Evolutionary conservation across 2,113 vertebrate species (phyloP).

Genomic region (Hypanus sabinus): DNA sequence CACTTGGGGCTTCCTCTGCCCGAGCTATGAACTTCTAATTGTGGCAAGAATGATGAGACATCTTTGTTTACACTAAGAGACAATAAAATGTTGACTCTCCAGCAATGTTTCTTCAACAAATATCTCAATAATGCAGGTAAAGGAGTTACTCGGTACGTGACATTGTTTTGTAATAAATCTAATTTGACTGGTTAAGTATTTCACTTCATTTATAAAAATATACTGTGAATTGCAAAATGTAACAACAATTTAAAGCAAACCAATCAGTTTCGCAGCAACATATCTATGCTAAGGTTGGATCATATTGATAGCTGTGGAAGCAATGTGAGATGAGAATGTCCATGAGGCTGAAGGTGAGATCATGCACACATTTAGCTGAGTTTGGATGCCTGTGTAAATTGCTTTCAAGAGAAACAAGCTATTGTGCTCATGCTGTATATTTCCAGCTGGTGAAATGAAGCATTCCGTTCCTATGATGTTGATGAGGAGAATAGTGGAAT

Average conservation of each 20-base stretch:
- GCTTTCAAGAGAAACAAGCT: background rate
- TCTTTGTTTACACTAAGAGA: no score
- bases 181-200: background rate
- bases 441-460: background rate
- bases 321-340: background rate
- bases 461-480: background rate
- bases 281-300: background rate
- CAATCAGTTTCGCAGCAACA: background rate
- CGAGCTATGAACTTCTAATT: background rate
- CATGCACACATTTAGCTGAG: background rate
- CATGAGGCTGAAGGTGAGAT: background rate
- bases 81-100: no score
- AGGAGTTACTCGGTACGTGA: background rate
- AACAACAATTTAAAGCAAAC: background rate
- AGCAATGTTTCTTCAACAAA: no score
- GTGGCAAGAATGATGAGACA: background rate
- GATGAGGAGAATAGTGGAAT: background rate
- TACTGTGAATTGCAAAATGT: background rate
- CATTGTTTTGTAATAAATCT: background rate
- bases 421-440: background rate
- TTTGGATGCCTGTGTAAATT: background rate
- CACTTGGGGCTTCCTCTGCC: background rate
- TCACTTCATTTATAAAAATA: background rate
- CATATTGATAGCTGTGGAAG: background rate
- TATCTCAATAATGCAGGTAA: background rate